Conservation (phyloP, 2,113 vertebrate genomes). For the Struthio camelus region DNA sequence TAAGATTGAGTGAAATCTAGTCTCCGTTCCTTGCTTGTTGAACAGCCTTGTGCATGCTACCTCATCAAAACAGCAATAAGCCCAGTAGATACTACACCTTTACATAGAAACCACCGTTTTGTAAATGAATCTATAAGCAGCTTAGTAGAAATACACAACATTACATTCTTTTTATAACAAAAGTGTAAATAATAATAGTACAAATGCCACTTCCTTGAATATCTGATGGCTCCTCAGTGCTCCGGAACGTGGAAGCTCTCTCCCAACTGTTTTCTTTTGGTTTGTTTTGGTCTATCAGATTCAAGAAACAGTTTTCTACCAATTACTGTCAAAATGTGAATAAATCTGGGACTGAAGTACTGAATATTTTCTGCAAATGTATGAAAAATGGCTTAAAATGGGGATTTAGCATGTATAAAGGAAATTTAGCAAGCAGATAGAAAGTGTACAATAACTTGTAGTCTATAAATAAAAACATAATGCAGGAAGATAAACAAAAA, state of each 20-base stretch:
- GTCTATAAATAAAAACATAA: slow-evolving; percentile 66
- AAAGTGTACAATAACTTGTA: slow-evolving; percentile 45
- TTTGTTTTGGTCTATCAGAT: slow-evolving; percentile 55
- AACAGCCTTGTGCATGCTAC: neutral
- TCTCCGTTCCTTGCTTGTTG: neutral
- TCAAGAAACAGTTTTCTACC: slow-evolving; percentile 69
- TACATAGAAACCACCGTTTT: slow-evolving; percentile 7
- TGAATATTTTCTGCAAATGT: slow-evolving; percentile 67
- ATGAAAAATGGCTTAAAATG: slow-evolving; percentile 56
- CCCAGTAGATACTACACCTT: neutral
- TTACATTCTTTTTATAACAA: neutral
- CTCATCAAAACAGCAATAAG: neutral
- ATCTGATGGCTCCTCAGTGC: slow-evolving; percentile 34
- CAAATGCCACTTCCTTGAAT: slow-evolving; percentile 54
- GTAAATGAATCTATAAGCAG: slow-evolving; percentile 14
- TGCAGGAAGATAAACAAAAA: slow-evolving; percentile 50
- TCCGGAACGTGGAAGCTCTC: slow-evolving; percentile 46
- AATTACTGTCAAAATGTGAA: slow-evolving; percentile 73
- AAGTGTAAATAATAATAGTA: slow-evolving; percentile 49
- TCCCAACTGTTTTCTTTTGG: slow-evolving; percentile 16
- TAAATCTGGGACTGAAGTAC: slow-evolving; percentile 63
- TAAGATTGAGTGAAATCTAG: neutral
- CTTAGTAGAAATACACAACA: slow-evolving; percentile 10
- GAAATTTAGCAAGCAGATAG: slow-evolving; percentile 45
- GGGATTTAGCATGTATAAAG: slow-evolving; percentile 36